These are phyloP conservation scores for Mactromeris polynyma DNA, from an alignment of 2,888 invertebrate species.

Conservation along the genomic window DNA sequence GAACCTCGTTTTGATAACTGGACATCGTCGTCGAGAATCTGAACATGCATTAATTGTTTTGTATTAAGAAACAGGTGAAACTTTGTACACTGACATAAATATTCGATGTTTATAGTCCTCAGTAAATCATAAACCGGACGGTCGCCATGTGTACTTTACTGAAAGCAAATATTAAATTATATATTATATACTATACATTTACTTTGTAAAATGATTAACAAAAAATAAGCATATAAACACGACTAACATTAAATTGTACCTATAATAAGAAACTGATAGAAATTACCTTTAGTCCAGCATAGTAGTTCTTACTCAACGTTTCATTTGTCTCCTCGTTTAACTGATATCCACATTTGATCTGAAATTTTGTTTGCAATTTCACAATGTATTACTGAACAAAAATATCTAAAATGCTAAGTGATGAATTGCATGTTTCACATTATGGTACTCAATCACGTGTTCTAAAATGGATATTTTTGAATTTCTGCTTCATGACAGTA, in stretches of 20 bases:
- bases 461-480: too few relatives aligned
- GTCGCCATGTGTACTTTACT: neutral
- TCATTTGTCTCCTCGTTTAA: neutral
- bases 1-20: neutral
- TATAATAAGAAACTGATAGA: neutral
- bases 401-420: too few relatives aligned
- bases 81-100: neutral
- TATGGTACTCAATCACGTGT: too few relatives aligned
- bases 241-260: neutral
- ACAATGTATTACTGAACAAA: too few relatives aligned
- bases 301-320: neutral
- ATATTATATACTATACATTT: neutral
- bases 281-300: neutral
- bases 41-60: neutral
- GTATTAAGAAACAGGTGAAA: neutral
- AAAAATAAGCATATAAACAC: neutral
- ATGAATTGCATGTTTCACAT: too few relatives aligned
- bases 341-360: neutral
- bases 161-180: neutral
- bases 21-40: neutral
- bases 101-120: neutral
- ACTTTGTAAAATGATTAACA: neutral
- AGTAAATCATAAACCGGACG: neutral
- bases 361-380: neutral
- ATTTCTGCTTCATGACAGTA: too few relatives aligned